Base-by-base conservation (phyloP, 1,140 invertebrate genomes). In the Reticulitermes speratus region DNA sequence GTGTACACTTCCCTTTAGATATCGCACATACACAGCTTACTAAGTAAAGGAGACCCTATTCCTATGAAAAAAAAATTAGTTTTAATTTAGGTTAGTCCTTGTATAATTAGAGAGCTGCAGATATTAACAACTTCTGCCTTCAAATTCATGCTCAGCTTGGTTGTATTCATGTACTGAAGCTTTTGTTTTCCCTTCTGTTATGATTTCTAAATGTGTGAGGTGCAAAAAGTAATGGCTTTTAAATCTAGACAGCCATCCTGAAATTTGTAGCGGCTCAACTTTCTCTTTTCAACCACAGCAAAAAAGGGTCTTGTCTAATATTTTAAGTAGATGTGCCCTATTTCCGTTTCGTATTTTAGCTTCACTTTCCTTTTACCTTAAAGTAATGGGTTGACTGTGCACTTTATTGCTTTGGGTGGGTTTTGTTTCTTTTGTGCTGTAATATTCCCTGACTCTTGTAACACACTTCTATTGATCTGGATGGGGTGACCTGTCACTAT, bases 381-480 rank as follows among this genome's bases (percentile, higher is more conserved):
- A n/a, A 30, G 5, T 75, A 75, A 75, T 75, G 65, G 65, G n/a
- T 75, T 75, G n/a, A 75, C n/a, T 75, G 65, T 69, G 25, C 14
- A 11, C n/a, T 75, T 75, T 75, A 30, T 75, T n/a, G 65, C 65
- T 75, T 75, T 75, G 8, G 5, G 25, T n/a, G 1, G n/a, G 7
- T n/a, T 25, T n/a, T 75, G 65, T 75, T 75, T 30, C 65, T 75
- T 75, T 75, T 75, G n/a, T 75, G 65, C 30, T 75, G 65, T 59
- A 38, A 2, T 59, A 59, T 75, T 75, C 3, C n/a, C 2, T 75
- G 6, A 65, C 59, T 23, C 14, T 30, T 75, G 25, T 30, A 75
- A 75, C 30, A 8, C n/a, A 75, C n/a, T 75, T 75, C n/a, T 75
- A 75, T 75, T 75, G 65, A 25, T 30, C 25, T 75, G 65, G 65